Conservation (phyloP, 2,113 vertebrate genomes). For the Neogobius melanostomus region DNA sequence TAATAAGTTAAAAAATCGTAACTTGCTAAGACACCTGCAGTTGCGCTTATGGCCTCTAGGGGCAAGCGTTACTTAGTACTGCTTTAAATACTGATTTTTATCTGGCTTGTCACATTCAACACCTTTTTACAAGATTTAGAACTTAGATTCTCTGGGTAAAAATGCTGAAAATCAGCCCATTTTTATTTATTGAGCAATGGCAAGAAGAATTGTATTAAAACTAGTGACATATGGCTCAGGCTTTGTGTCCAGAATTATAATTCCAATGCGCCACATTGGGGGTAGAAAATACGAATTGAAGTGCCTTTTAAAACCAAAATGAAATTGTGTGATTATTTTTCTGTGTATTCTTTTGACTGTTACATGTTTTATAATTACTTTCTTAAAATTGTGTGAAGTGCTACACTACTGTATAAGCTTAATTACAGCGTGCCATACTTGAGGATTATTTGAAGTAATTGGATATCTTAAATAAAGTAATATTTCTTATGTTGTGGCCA, state of each 20-base stretch:
- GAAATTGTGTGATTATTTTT: conserved; percentile 14
- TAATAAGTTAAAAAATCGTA: no score
- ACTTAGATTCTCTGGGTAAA: not conserved
- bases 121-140: not conserved
- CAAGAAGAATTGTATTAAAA: not conserved
- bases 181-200: conserved; percentile 23
- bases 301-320: conserved; percentile 27
- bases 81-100: not conserved
- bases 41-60: no score
- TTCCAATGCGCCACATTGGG: conserved; percentile 25
- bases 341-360: not conserved
- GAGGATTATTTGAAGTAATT: no score
- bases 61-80: no score
- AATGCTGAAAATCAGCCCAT: not conserved
- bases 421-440: not conserved
- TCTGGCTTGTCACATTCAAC: not conserved
- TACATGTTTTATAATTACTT: conserved; percentile 1
- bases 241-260: not conserved
- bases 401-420: not conserved
- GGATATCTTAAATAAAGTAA: no score
- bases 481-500: no score
- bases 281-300: conserved; percentile 12
- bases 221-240: not conserved
- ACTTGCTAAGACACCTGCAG: no score
- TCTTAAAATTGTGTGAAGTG: not conserved